A percentile compares a stretch with the other conserved stretches of the same genome.
phyloP scores from a whole-genome alignment of 1,140 invertebrate genomes.

The Harlomillsia oculata region DNA sequence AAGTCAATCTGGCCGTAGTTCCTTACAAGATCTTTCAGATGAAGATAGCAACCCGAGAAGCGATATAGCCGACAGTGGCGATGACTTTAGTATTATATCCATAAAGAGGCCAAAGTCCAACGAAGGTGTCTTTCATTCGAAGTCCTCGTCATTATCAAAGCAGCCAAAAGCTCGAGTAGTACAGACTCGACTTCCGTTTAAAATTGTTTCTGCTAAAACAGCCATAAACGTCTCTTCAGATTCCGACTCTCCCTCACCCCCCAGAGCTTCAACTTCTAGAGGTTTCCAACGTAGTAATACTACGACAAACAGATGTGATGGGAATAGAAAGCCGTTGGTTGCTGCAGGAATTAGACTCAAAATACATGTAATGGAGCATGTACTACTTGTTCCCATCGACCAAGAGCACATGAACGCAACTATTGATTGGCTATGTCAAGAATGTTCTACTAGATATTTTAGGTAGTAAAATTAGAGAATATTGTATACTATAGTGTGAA shows the following conservation, averaged over 20 bases:
- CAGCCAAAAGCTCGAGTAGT: no score
- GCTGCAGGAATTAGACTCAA: no score
- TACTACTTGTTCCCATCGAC: constrained; percentile 20
- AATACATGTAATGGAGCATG: neutral
- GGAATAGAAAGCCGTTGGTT: no score
- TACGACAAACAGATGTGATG: no score
- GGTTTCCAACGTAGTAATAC: no score
- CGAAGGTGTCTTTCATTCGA: no score
- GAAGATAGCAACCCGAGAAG: no score
- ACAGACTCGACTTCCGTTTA: constrained; percentile 16
- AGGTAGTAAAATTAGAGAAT: constrained; percentile 6
- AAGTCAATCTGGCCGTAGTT: neutral
- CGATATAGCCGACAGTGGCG: no score
- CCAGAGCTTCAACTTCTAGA: neutral
- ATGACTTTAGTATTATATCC: no score
- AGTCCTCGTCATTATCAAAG: no score
- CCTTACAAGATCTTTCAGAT: no score
- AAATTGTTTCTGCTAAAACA: constrained; percentile 2
- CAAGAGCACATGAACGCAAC: constrained; percentile 4
- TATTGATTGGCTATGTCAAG: constrained; percentile 30
- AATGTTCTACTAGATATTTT: constrained; percentile 17
- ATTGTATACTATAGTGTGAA: neutral
- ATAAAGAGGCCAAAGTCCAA: no score
- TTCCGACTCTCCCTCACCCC: neutral
- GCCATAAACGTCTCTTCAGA: neutral